Evolutionary conservation across 2,888 invertebrate species (phyloP).

Genomic region (Eledone cirrhosa): DNA sequence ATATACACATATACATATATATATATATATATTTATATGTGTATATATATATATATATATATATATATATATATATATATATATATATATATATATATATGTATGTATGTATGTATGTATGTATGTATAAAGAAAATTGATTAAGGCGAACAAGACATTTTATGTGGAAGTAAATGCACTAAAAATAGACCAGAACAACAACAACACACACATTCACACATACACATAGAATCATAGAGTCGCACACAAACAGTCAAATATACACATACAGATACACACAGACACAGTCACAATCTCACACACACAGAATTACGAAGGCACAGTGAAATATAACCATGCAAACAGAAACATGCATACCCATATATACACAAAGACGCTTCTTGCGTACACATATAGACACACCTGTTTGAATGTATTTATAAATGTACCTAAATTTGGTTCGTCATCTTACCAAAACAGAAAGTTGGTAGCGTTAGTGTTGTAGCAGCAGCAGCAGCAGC

Average conservation of each 20-base stretch:
- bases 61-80: background rate
- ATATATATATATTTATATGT: background rate
- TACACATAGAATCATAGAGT: background rate
- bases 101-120: background rate
- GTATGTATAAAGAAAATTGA: background rate
- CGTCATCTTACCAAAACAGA: too few species aligned
- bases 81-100: background rate
- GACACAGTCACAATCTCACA: background rate
- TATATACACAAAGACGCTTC: background rate
- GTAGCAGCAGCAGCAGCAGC: too few species aligned
- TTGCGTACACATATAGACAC: background rate
- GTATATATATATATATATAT: background rate
- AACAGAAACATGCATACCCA: background rate
- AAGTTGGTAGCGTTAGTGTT: too few species aligned
- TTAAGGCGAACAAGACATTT: background rate
- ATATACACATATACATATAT: background rate
- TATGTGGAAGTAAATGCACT: background rate
- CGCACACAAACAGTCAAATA: background rate
- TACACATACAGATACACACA: background rate
- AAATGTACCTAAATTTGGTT: background rate
- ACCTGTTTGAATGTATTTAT: background rate
- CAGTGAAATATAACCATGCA: background rate
- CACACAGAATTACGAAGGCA: background rate
- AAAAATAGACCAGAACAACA: background rate
- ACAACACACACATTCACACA: background rate